These are phyloP conservation scores for Caenorhabditis plicata DNA, from an alignment of 2,888 invertebrate genomes.

Conservation along the genomic window DNA sequence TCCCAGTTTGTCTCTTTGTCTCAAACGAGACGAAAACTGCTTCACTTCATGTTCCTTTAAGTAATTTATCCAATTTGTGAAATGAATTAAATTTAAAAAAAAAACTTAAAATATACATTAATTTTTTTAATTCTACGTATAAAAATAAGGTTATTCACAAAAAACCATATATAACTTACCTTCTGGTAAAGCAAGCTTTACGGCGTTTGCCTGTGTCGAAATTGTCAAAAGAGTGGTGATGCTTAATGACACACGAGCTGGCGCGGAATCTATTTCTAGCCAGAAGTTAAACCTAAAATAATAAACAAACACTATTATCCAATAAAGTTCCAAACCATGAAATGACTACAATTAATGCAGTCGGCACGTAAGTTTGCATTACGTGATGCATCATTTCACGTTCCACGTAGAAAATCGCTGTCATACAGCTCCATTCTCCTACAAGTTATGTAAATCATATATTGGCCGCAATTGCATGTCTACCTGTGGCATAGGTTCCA, in stretches of 20 bases:
- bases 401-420: constrained; percentile 70
- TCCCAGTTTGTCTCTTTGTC: too few species aligned
- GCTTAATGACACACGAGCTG: constrained; percentile 62
- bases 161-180: constrained; percentile 9
- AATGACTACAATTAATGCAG: constrained; percentile 71
- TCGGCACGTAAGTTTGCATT: constrained; percentile 72
- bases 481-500: constrained; percentile 64
- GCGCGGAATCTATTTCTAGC: constrained; percentile 64
- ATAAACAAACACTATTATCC: too few species aligned
- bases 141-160: too few species aligned
- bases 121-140: too few species aligned
- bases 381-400: constrained; percentile 71
- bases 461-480: too few species aligned
- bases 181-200: constrained; percentile 63
- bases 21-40: too few species aligned
- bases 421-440: constrained; percentile 70
- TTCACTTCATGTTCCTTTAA: too few species aligned
- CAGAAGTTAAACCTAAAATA: constrained; percentile 66
- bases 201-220: constrained; percentile 61
- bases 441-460: constrained; percentile 2
- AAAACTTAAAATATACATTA: too few species aligned
- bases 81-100: too few species aligned
- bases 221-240: constrained; percentile 63
- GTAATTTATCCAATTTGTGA: too few species aligned
- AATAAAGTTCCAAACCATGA: too few species aligned